Evolutionary conservation across 2,797 vertebrate genomes (phyloP), one percentile per base, ranked within the genome.

Genomic region (Kryptopterus vitreolus): DNA sequence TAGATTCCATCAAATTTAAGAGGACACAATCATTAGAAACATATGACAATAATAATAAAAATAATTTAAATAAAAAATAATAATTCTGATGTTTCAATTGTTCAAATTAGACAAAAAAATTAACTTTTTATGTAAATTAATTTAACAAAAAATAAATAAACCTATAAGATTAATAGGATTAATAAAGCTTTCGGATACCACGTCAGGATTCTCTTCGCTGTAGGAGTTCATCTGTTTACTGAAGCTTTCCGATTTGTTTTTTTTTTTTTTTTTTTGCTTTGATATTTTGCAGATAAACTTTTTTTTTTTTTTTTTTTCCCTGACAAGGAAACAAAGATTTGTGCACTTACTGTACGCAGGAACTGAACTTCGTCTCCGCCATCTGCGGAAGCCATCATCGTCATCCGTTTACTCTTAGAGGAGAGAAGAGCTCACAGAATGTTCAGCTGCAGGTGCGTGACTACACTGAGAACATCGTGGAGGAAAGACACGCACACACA

Each of bases 311-410:
- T 69, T 24, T 7, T 22, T n/a, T n/a, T n/a, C n/a, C n/a, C n/a
- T 58, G 33, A 26, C 16, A 31, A 61, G 2, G 8, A 22, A 46
- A 4, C 20, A 43, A 43, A 7, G 20, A 53, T 46, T 33, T 20
- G 4, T 55, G 16, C 35, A 85, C 93, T 93, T 79, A 94, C 93
- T 81, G 86, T 93, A 71, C 92, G 89, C 15, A 94, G 86, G 85
- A 93, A 93, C 24, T 92, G 93, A 55, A 89, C 90, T 77, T 93
- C 92, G 22, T 93, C 92, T 7, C 93, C 92, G 0, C 52, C 78
- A 11, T 84, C 82, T 78, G 20, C 57, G 16, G 58, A 33, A 58
- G 73, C 69, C 75, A 81, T 76, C 65, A 10, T 61, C 65, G 5
- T 61, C 58, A 53, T 18, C 53, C 31, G 29, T 10, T 4, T 3